These are phyloP conservation scores for Omphaloscelis lunosa DNA, from an alignment of 2,888 invertebrate genomes.

Conservation along the genomic window DNA sequence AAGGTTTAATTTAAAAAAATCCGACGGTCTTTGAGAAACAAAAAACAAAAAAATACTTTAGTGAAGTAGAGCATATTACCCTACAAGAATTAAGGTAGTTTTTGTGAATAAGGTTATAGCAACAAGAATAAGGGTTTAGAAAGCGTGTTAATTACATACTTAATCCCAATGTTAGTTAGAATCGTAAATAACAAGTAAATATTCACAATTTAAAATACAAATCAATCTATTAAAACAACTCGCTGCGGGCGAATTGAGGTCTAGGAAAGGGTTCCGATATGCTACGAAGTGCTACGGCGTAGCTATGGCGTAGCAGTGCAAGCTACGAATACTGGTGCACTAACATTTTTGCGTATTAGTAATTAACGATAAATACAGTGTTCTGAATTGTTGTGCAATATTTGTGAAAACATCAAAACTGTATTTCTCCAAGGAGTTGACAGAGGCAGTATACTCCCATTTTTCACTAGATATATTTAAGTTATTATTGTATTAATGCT, in stretches of 20 bases:
- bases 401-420: background rate
- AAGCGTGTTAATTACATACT: background rate
- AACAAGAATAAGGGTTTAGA: background rate
- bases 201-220: too few species aligned
- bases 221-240: background rate
- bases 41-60: too few species aligned
- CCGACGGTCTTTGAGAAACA: too few species aligned
- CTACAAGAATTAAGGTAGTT: too few species aligned
- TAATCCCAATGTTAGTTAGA: background rate
- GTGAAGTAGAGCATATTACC: too few species aligned
- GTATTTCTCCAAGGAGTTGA: background rate
- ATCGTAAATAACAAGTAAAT: background rate
- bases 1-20: too few species aligned
- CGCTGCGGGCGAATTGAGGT: background rate
- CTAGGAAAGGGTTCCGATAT: background rate
- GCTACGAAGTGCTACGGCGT: constrained; percentile 66
- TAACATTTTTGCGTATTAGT: background rate
- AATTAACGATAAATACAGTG: background rate
- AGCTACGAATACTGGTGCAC: constrained; percentile 30
- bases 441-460: background rate
- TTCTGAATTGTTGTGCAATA: background rate
- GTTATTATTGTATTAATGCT: too few species aligned
- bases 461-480: background rate
- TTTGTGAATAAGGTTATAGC: background rate
- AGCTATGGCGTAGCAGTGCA: constrained; percentile 40